Evolutionary conservation across 1,140 invertebrate species (phyloP).

Genomic region (Aphaenogaster rudis): DNA sequence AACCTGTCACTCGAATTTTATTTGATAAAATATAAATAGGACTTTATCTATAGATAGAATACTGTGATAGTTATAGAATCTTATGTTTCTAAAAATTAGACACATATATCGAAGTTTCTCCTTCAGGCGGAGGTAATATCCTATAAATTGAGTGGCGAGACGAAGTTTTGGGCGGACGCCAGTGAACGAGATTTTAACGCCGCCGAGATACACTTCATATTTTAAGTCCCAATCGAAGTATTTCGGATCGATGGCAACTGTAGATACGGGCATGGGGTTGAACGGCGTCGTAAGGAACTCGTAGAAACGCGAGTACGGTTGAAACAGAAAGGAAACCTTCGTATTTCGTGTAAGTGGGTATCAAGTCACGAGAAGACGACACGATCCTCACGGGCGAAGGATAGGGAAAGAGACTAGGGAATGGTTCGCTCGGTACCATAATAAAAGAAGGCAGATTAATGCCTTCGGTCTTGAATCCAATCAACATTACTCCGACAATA

Average conservation of each 20-base stretch:
- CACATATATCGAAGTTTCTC: neutral
- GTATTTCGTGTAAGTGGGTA: constrained; percentile 67
- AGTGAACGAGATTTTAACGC: constrained; percentile 56
- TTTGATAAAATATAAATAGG: neutral
- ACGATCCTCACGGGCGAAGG: neutral
- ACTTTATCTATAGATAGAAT: neutral
- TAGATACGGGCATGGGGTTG: constrained; percentile 9
- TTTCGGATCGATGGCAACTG: constrained; percentile 40
- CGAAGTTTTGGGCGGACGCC: constrained; percentile 47
- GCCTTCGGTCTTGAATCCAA: constrained; percentile 86
- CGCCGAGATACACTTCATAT: constrained; percentile 56
- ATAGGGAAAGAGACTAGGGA: constrained; percentile 51
- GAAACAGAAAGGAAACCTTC: constrained; percentile 33
- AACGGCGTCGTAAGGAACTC: constrained; percentile 19
- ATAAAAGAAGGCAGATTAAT: constrained; percentile 87
- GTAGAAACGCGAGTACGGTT: neutral
- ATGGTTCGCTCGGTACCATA: constrained; percentile 78
- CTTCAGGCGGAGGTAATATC: neutral
- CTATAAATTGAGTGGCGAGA: constrained; percentile 42
- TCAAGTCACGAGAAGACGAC: constrained; percentile 44
- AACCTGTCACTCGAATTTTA: neutral
- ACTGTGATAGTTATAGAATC: neutral
- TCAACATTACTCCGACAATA: constrained; percentile 87
- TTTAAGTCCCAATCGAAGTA: constrained; percentile 50
- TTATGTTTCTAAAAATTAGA: constrained; percentile 3